Evolutionary conservation across 2,888 invertebrate species (phyloP).

Genomic region (Blastobasis lacticolella): DNA sequence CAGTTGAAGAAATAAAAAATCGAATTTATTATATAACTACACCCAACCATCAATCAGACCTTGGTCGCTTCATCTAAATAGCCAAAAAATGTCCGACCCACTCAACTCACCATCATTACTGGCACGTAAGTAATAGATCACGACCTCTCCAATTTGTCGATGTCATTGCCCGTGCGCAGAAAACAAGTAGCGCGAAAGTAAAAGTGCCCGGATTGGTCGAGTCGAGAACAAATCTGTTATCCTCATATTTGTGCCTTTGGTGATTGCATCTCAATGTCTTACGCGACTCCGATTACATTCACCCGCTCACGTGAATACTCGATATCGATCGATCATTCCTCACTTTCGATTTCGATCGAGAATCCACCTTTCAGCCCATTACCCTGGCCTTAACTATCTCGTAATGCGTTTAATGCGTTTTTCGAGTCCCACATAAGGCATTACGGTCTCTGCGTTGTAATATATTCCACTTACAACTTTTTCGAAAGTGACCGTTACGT

Average conservation of each 20-base stretch:
- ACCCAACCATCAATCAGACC: too few species aligned
- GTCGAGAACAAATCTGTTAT: conserved; percentile 6
- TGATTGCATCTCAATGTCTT: conserved; percentile 1
- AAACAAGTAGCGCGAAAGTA: conserved; percentile 22
- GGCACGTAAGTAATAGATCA: too few species aligned
- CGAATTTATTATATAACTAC: too few species aligned
- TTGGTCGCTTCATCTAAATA: too few species aligned
- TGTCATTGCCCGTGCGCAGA: too few species aligned
- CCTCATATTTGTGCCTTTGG: neutral
- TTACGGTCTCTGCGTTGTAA: conserved; percentile 26
- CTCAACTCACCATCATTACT: too few species aligned
- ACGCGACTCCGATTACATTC: too few species aligned
- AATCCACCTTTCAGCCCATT: conserved; percentile 14
- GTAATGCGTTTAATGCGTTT: conserved; percentile 16
- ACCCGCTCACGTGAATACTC: conserved; percentile 1
- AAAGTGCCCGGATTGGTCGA: conserved; percentile 27
- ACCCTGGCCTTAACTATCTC: conserved; percentile 10
- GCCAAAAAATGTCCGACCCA: too few species aligned
- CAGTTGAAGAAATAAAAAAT: too few species aligned
- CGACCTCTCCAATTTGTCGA: too few species aligned
- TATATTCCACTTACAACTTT: conserved; percentile 12
- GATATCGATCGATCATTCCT: conserved; percentile 26
- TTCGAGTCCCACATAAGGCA: conserved; percentile 27
- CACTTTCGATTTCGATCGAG: conserved; percentile 32
- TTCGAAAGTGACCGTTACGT: conserved; percentile 11